Percentiles rank a stretch among this genome's conserved stretches.
Evolutionary conservation across 2,888 invertebrate genomes (phyloP).

Genomic region (Digitonthophagus gazella): DNA sequence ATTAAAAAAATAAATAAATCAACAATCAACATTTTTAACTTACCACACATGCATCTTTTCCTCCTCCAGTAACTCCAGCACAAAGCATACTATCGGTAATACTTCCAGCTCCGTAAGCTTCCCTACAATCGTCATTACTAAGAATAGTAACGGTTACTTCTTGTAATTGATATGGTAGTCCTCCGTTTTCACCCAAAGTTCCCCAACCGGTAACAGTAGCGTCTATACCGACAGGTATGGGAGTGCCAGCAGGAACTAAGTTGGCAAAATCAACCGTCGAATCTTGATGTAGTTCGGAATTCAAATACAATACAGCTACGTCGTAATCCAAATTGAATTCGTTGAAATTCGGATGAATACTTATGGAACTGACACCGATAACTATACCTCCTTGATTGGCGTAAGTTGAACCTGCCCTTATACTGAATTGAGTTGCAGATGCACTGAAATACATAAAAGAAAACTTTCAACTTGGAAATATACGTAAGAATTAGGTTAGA

Average conservation of each 20-base stretch:
- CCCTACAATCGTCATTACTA: conserved; percentile 27
- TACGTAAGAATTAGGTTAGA: no score
- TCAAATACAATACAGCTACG: conserved; percentile 53
- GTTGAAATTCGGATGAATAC: conserved; percentile 53
- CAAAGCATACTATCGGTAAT: conserved; percentile 56
- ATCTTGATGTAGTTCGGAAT: conserved; percentile 47
- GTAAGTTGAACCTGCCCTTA: conserved; percentile 56
- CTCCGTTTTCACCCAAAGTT: conserved; percentile 22
- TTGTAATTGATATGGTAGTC: conserved; percentile 23
- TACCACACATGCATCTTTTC: conserved; percentile 58
- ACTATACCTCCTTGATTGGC: conserved; percentile 56
- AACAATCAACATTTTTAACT: conserved; percentile 12
- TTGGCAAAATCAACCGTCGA: conserved; percentile 48
- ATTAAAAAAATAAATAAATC: not conserved
- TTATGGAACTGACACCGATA: conserved; percentile 52
- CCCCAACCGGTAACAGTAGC: conserved; percentile 34
- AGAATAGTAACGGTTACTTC: conserved; percentile 28
- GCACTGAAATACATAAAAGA: not conserved
- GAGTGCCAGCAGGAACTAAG: conserved; percentile 17
- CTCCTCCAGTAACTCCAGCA: conserved; percentile 54
- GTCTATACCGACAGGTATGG: conserved; percentile 18
- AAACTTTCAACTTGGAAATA: not conserved
- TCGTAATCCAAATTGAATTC: conserved; percentile 55
- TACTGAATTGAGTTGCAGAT: conserved; percentile 24
- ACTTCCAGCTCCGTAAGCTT: conserved; percentile 17